phyloP scores from a whole-genome alignment of 2,113 vertebrate species.

The Meleagris gallopavo region DNA sequence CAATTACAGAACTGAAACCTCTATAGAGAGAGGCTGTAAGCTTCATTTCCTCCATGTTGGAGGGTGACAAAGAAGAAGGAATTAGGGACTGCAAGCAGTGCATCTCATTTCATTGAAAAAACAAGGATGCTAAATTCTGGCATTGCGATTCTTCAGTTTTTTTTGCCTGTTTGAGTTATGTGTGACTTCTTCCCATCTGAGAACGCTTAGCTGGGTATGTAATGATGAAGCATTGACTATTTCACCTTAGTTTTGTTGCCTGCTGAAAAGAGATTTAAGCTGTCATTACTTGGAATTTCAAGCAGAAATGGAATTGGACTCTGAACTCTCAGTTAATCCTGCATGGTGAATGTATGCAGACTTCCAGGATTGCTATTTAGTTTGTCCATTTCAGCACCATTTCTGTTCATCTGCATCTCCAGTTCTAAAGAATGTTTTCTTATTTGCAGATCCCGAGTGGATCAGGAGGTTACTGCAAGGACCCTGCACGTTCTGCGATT shows the following conservation, averaged over 20 bases:
- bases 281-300: background rate
- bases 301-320: background rate
- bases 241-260: background rate
- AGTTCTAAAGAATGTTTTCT: conserved; percentile 46
- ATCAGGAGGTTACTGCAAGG: conserved; percentile 92
- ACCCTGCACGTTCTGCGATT: conserved; percentile 93
- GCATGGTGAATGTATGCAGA: background rate
- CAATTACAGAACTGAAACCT: background rate
- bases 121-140: background rate
- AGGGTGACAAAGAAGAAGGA: background rate
- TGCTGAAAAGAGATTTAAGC: background rate
- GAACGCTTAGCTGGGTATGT: background rate
- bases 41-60: background rate
- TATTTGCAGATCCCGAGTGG: conserved; percentile 92
- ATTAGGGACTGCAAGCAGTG: background rate
- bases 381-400: background rate
- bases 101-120: background rate
- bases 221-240: background rate
- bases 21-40: background rate
- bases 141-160: background rate
- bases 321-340: background rate
- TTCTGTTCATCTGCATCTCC: background rate
- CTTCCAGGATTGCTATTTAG: background rate
- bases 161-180: background rate
- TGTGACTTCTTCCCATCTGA: background rate